These are phyloP conservation scores for Ptycholaimellus sp. DNA, from an alignment of 2,888 invertebrate species.

Conservation along the genomic window DNA sequence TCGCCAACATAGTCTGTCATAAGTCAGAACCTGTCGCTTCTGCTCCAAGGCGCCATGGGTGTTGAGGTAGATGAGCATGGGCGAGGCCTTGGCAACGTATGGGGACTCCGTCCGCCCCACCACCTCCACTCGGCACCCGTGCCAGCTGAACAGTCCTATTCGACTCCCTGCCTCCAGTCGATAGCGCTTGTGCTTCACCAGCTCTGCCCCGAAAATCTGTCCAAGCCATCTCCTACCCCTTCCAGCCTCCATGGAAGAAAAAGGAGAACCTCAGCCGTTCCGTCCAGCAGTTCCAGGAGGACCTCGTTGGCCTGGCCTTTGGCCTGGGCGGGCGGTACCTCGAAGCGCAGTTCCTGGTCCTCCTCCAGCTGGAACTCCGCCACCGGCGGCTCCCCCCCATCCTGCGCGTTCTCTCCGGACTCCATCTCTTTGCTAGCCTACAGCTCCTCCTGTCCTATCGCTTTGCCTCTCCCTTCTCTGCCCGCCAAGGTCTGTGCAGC, in stretches of 20 bases:
- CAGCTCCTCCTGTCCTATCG: too few relatives aligned
- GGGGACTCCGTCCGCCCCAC: conserved; percentile 70
- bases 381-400: too few relatives aligned
- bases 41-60: conserved; percentile 81
- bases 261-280: conserved; percentile 78
- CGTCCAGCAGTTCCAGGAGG: conserved; percentile 46
- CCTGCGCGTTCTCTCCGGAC: too few relatives aligned
- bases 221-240: too few relatives aligned
- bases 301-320: conserved; percentile 13
- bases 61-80: conserved; percentile 82
- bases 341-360: conserved; percentile 19
- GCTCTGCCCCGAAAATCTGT: conserved; percentile 85
- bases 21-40: too few relatives aligned
- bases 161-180: conserved; percentile 43
- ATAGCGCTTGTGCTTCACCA: conserved; percentile 59
- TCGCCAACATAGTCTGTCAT: too few relatives aligned
- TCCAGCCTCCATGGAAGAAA: too few relatives aligned
- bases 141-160: conserved; percentile 83
- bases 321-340: conserved; percentile 11
- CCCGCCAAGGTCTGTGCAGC: too few relatives aligned
- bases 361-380: conserved; percentile 13
- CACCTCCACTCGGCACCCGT: conserved; percentile 64
- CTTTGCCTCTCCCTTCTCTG: too few relatives aligned
- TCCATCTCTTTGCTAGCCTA: too few relatives aligned
- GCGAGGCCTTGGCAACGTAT: conserved; percentile 82